Evolutionary conservation across 2,113 vertebrate genomes (phyloP), one percentile per base, ranked within the genome.

Genomic region (Crotalus horridus): DNA sequence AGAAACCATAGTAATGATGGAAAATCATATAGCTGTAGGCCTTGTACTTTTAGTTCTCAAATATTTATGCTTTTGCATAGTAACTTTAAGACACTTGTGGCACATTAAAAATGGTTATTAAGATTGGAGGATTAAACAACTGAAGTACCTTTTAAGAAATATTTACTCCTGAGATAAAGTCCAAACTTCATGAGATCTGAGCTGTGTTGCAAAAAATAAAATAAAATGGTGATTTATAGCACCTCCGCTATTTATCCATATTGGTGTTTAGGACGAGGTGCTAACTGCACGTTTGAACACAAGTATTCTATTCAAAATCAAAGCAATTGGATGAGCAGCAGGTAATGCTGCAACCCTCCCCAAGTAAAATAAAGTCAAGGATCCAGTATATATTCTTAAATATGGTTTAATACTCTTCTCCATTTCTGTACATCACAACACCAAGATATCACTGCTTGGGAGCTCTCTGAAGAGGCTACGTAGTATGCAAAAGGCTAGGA

Each of bases 321-420:
- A 74, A 29, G 46, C 9, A 6, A n/a, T 56, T 5, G 29, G 23
- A 56, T 89, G 39, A 92, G 39, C 64, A 55, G 64, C 39, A 15
- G 6, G 43, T 48, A 90, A 12, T 39, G 15, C 23, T 61, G 88
- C 56, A 61, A 61, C 39, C 89, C 56, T 87, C 56, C 88, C 29
- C 7, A 23, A 48, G 33, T 9, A 92, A 93, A 96, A 91, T 21
- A 97, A 96, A 94, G 96, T 94, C 97, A 98, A 95, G 97, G 97
- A 97, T 96, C 97, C 94, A 74, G 95, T 93, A 94, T 97, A 96
- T 98, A 98, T 98, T 98, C 98, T 98, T 98, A 98, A 98, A 98
- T 98, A 98, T 98, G 97, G 98, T 98, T 98, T 98, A 98, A 98
- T 98, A 98, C 98, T 98, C 98, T 98, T 98, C 98, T 98, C 98